Base-by-base conservation (phyloP, 2,113 vertebrate species). In the Bubalus kerabau region DNA sequence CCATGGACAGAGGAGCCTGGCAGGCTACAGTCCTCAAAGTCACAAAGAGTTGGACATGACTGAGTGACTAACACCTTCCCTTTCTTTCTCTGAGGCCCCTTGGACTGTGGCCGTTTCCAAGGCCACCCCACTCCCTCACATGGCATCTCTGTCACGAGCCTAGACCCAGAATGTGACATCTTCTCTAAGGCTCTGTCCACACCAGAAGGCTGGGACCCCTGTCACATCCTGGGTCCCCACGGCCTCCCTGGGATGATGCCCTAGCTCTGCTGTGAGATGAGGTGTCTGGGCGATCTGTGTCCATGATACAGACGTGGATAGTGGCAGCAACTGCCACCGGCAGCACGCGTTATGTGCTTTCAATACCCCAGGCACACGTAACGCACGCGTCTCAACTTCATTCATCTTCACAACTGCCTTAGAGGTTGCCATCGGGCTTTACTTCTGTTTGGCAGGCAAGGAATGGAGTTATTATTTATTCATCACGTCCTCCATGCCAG, bases 261-360 rank as follows among this genome's bases (percentile, higher is more conserved):
- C 54, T 57, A 28, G 24, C 7, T 67, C 23, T 57, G 14, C 30
- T 23, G 7, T 15, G 17, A 56, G 43, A 62, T 1, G 2, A 36
- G 19, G 26, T 9, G 0, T 26, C 92, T 28, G 40, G 40, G 10
- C 16, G 0, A 6, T 28, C 32, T 28, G 0, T 9, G 19, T 60
- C 91, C 60, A 1, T 1, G 28, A 17, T 4, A 13, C 26, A 19
- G n/a, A 24, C 19, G 16, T 9, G 2, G 0, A 5, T 3, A 43
- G 19, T 0, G 4, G 23, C 14, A 40, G 11, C 48, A 4, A 0
- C 80, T 6, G 0, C n/a, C n/a, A 7, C 12, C 14, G 24, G 6
- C 24, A 8, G 5, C 54, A 57, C 1, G 6, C 1, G 9, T 1
- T 2, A 10, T 32, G 32, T 12, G n/a, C 2, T 5, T 21, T 0